Base-by-base conservation (phyloP, 1,140 invertebrate genomes). In the Anastrepha ludens region DNA sequence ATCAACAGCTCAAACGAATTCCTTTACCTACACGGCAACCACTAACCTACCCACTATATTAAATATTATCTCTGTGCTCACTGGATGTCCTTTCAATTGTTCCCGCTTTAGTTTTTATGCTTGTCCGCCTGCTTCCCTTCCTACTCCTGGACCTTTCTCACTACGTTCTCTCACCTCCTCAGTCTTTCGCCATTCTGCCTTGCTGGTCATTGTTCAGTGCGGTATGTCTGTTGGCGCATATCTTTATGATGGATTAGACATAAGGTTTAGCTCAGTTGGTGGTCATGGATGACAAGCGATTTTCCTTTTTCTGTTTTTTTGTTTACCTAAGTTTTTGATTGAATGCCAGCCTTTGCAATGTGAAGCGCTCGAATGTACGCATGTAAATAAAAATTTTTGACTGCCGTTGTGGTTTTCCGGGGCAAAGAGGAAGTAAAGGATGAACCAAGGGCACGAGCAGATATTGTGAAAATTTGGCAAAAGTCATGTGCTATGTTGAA, bases 181-280 rank as follows among this genome's bases (percentile, higher is more conserved):
- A 1, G 60, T 2, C 15, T 13, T 62, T 62, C 15, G 4, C 55
- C 1, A 62, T 4, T 17, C 17, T 7, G 11, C 11, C 60, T 13
- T 1, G 11, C 29, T 58, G 47, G 50, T 15, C 74, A 81, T 81
- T 20, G 74, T 81, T 41, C 74, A 81, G 44, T 81, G 74, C 9
- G 74, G n/a, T 41, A 81, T 81, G 74, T 81, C 74, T 81, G 74
- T 81, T 29, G 74, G n/a, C 74, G 74, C 74, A n/a, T 81, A 81
- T 81, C 74, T 81, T 81, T 81, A 81, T 81, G 74, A 81, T 81
- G 74, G 74, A 81, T 81, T 81, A 81, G 74, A 81, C 74, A n/a
- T 20, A 55, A 13, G 74, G 47, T 55, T 81, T 81, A 81, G 74
- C 47, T n/a, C n/a, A 41, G 47, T 20, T 81, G 74, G 47, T 81